Percentiles rank a stretch among this genome's conserved stretches.
Conservation (phyloP, 1,140 invertebrate species). For the Pantala flavescens region DNA sequence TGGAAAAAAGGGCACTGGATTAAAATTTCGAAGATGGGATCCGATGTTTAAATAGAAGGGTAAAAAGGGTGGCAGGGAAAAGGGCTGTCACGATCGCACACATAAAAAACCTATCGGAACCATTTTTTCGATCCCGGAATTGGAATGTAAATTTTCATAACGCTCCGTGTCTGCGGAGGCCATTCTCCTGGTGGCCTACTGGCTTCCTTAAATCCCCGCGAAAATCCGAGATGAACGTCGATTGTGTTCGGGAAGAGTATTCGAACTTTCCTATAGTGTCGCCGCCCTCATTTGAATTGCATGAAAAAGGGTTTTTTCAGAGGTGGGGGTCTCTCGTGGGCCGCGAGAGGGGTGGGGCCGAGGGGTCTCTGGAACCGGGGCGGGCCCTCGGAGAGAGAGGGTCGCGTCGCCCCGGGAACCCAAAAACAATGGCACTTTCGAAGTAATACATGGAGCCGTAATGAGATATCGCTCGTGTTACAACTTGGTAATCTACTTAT, state of each 20-base stretch:
- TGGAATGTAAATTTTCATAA: neutral
- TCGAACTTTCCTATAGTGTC: neutral
- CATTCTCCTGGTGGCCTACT: neutral
- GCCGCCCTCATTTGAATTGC: slow-evolving; percentile 7
- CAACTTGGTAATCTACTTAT: no score
- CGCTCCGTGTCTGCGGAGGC: neutral
- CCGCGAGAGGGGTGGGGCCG: neutral
- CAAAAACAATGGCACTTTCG: no score
- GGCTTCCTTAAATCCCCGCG: neutral
- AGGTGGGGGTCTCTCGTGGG: neutral
- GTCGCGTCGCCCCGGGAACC: no score
- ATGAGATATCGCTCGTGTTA: no score
- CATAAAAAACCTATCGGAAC: neutral
- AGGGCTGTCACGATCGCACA: no score
- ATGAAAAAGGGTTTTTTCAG: neutral
- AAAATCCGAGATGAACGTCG: neutral
- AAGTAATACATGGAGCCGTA: no score
- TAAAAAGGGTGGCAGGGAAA: no score
- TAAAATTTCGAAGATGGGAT: no score
- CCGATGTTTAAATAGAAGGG: no score
- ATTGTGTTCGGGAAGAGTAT: neutral
- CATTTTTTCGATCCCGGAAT: neutral
- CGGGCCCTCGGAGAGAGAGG: no score
- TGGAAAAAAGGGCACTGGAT: no score
- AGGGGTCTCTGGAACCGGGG: neutral